Base-by-base conservation (phyloP, 1,140 invertebrate genomes). In the Cyclina sinensis region DNA sequence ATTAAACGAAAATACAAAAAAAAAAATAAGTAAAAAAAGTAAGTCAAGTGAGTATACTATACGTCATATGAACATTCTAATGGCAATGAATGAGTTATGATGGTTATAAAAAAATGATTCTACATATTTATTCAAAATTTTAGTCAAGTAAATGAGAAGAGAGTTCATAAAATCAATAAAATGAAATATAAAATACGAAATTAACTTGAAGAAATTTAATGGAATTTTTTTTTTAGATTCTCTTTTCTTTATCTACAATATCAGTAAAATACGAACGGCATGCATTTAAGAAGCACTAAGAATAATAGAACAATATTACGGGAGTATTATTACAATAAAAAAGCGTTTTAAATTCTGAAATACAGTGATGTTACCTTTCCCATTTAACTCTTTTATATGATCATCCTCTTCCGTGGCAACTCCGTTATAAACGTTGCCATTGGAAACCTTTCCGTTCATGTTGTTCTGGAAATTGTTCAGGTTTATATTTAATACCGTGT, bases 401-500 rank as follows among this genome's bases (percentile, higher is more conserved):
- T 94, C 94, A 79, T 92, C 90, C 70, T 96, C 96, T 30, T 96
- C 96, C 37, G 95, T 94, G 2, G 96, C 95, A 21, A 96, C 96
- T 91, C 96, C 96, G 84, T 96, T 96, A 90, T 96, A 96, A 84
- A 96, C 94, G 88, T 96, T 96, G 32, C 96, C 96, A 91, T 96
- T 96, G 88, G 95, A 94, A 86, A 95, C 86, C 93, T 94, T 95
- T 68, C 57, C 97, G 14, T 95, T 95, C 51, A 84, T 79, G 78
- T 89, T 91, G 16, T 92, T 92, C 39, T 91, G 91, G 11, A 95
- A 89, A 90, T 94, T 93, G 91, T 94, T 93, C 39, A 94, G 90
- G 85, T 93, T 94, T 74, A 95, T 91, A 46, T 94, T 93, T 11
- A 94, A 92, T 79, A 94, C 92, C 59, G 93, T 87, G 93, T 96